A percentile compares a stretch with the other conserved stretches of the same genome.
phyloP scores from a whole-genome alignment of 2,113 vertebrate species.

The Scophthalmus maximus region DNA sequence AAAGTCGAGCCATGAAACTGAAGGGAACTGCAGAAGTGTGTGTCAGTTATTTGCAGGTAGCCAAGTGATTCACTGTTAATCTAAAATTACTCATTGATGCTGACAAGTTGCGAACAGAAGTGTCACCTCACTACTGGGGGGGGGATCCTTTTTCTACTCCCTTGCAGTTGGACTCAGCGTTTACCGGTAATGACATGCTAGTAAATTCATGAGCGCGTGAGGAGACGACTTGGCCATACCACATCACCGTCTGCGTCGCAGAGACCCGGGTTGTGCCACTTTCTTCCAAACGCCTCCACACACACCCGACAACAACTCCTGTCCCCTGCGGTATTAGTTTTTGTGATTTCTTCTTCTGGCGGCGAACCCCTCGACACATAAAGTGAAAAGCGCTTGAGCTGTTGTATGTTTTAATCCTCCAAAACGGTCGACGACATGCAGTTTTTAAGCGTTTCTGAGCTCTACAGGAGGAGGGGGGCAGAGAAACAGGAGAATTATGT shows the following conservation, averaged over 20 bases:
- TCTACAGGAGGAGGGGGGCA: conserved; percentile 7
- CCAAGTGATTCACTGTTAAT: too few relatives aligned
- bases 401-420: conserved; percentile 67
- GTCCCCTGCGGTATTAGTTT: conserved; percentile 60
- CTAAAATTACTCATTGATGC: too few relatives aligned
- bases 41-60: too few relatives aligned
- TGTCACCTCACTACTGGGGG: not conserved
- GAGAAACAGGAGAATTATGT: conserved; percentile 58
- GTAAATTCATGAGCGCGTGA: conserved; percentile 4
- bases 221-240: conserved; percentile 36
- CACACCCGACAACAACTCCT: conserved; percentile 35
- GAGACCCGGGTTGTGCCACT: conserved; percentile 37
- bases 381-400: conserved; percentile 70
- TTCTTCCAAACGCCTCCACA: conserved; percentile 34
- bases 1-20: too few relatives aligned
- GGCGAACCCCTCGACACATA: conserved; percentile 55
- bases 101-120: not conserved
- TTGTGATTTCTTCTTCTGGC: conserved; percentile 4
- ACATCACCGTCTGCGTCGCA: conserved; percentile 57
- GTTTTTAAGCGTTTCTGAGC: conserved; percentile 63
- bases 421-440: conserved; percentile 55
- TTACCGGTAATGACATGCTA: conserved; percentile 7
- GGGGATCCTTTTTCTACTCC: not conserved
- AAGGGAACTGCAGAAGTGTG: too few relatives aligned
- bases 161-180: not conserved